Evolutionary conservation across 2,888 invertebrate species (phyloP), one percentile per base, ranked within the genome.

Genomic region (Erannis defoliaria): DNA sequence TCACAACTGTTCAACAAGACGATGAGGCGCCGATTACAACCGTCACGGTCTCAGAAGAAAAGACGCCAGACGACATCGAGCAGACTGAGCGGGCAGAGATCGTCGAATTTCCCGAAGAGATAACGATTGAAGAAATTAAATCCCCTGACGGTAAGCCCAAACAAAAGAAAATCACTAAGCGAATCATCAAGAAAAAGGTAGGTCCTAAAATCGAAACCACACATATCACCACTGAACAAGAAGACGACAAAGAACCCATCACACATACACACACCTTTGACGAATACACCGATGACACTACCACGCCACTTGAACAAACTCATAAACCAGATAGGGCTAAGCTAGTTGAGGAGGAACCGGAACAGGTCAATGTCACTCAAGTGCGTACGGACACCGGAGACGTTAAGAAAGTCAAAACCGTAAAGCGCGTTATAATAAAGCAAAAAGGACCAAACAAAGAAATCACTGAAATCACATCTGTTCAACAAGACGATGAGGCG

Each of bases 191-290:
- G 57, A 75, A 80, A 67, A 75, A 79, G 68, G 71, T 79, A 49
- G 85, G 80, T 19, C 76, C 73, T 33, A 81, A 81, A 65, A 62
- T 88, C 59, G 78, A 86, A 74, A 74, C 88, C 67, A 72, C 82
- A 67, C 51, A 86, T 75, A 71, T 85, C 73, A 70, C 70, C 62
- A 43, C 43, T 23, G 43, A 43, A 23, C 43, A 43, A 43, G 43
- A 8, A 14, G 43, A n/a, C 23, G 14, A 43, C 6, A n/a, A 5
- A 23, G 23, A 43, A 43, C 43, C 43, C 8, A 14, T 23, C 1
- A 14, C 10, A 23, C 23, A 43, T 10, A 14, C 23, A 14, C 43
- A 43, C 43, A 43, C n/a, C 1, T 23, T 23, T 5, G 21, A 77
- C 21, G 70, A 79, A 61, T 84, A 88, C 67, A 33, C 49, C 4